Evolutionary conservation across 2,797 vertebrate species (phyloP).

Genomic region (Cirrhinus molitorella): DNA sequence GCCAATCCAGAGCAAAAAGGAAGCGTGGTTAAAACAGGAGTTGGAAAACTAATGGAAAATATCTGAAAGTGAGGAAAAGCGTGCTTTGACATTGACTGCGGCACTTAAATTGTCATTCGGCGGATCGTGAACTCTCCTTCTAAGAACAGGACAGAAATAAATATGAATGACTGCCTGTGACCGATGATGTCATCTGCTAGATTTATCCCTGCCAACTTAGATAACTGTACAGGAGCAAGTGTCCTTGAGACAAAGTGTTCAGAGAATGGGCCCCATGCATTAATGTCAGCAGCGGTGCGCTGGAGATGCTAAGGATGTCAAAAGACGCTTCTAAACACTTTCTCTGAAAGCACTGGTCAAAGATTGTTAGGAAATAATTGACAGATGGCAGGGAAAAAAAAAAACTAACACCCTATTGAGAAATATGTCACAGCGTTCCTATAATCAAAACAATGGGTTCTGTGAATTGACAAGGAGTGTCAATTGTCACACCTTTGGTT

Average conservation of each 20-base stretch:
- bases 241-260: slow-evolving; percentile 81
- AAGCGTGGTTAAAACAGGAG: not conserved
- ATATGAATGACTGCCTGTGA: slow-evolving; percentile 80
- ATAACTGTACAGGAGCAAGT: slow-evolving; percentile 74
- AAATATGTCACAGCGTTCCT: slow-evolving; percentile 28
- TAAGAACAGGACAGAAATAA: slow-evolving; percentile 76
- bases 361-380: slow-evolving; percentile 59
- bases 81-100: slow-evolving; percentile 58
- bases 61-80: slow-evolving; percentile 53
- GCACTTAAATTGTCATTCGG: slow-evolving; percentile 54
- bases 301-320: slow-evolving; percentile 74
- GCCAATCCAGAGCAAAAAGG: not conserved
- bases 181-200: slow-evolving; percentile 79
- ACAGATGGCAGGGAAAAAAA: slow-evolving; percentile 50
- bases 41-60: slow-evolving; percentile 21
- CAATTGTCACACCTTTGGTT: slow-evolving; percentile 12
- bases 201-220: slow-evolving; percentile 79
- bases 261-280: slow-evolving; percentile 71
- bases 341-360: slow-evolving; percentile 52
- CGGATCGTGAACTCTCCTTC: slow-evolving; percentile 67
- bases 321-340: slow-evolving; percentile 51
- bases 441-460: slow-evolving; percentile 28
- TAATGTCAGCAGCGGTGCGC: slow-evolving; percentile 74
- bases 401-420: slow-evolving; percentile 6
- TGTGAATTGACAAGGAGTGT: slow-evolving; percentile 20